These are phyloP conservation scores for Hypsopygia costalis DNA, from an alignment of 2,888 invertebrate species.

Conservation along the genomic window DNA sequence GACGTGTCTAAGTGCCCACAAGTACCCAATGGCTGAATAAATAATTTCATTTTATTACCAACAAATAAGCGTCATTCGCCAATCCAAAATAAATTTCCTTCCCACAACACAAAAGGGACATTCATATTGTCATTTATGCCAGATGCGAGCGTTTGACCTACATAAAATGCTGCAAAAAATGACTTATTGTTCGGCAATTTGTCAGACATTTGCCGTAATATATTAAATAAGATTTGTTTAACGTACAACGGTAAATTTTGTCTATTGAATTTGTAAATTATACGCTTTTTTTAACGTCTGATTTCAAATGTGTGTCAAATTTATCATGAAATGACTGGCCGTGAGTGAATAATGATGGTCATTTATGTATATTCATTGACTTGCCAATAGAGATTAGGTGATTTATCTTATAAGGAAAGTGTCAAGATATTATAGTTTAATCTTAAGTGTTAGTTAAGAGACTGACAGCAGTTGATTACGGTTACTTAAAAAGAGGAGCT, in stretches of 20 bases:
- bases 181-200: constrained; percentile 21
- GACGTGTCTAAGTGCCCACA: too few relatives aligned
- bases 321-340: constrained; percentile 2
- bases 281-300: constrained; percentile 6
- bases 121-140: constrained; percentile 21
- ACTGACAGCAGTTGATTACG: too few relatives aligned
- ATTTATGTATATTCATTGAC: too few relatives aligned
- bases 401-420: too few relatives aligned
- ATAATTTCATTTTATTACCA: too few relatives aligned
- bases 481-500: too few relatives aligned
- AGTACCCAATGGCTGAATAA: too few relatives aligned
- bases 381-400: too few relatives aligned
- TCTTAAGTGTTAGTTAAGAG: too few relatives aligned
- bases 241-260: constrained; percentile 36
- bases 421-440: too few relatives aligned
- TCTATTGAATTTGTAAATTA: constrained; percentile 13
- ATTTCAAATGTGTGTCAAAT: constrained; percentile 16
- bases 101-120: constrained; percentile 12
- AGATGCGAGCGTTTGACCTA: constrained; percentile 12
- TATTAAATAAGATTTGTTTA: constrained; percentile 48
- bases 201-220: constrained; percentile 36
- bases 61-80: background rate
- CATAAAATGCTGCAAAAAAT: constrained; percentile 16
- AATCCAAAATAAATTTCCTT: constrained; percentile 8
- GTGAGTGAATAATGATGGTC: background rate